Percentiles rank a stretch among this genome's conserved stretches.
Evolutionary conservation across 2,888 invertebrate genomes (phyloP).

Genomic region (Eugnorisma glareosa): DNA sequence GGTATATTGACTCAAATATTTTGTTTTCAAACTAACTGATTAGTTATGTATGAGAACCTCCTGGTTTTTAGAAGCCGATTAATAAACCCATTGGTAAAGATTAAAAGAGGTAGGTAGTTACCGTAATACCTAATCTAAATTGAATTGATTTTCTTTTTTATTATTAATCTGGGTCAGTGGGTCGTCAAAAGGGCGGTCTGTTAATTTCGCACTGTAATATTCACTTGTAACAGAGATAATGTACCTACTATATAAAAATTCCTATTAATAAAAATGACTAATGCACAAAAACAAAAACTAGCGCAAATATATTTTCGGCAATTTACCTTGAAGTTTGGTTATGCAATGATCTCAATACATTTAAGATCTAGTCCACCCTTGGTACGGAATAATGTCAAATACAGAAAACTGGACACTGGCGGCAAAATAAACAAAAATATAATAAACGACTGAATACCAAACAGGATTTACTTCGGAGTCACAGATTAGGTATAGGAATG

Average conservation of each 20-base stretch:
- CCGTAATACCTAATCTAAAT: background rate
- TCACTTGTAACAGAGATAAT: background rate
- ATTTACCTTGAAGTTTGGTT: conserved; percentile 8
- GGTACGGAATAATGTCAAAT: background rate
- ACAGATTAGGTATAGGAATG: background rate
- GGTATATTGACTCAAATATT: background rate
- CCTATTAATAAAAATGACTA: conserved; percentile 3
- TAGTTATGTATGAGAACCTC: background rate
- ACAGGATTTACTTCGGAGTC: background rate
- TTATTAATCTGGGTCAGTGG: too few species aligned
- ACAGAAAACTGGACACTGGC: too few species aligned
- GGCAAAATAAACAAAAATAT: background rate
- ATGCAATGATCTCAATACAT: conserved; percentile 1
- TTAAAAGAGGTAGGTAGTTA: too few species aligned
- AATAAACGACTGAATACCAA: background rate
- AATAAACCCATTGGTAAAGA: too few species aligned
- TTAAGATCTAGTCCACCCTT: background rate
- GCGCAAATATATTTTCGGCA: background rate
- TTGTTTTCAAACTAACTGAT: background rate
- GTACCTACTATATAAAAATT: background rate
- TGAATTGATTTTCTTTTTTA: too few species aligned
- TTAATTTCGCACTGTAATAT: too few species aligned
- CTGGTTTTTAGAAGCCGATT: too few species aligned
- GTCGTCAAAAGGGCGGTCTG: too few species aligned
- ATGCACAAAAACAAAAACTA: background rate